Evolutionary conservation across 2,797 vertebrate species (phyloP).

Genomic region (Poecilia wingei): DNA sequence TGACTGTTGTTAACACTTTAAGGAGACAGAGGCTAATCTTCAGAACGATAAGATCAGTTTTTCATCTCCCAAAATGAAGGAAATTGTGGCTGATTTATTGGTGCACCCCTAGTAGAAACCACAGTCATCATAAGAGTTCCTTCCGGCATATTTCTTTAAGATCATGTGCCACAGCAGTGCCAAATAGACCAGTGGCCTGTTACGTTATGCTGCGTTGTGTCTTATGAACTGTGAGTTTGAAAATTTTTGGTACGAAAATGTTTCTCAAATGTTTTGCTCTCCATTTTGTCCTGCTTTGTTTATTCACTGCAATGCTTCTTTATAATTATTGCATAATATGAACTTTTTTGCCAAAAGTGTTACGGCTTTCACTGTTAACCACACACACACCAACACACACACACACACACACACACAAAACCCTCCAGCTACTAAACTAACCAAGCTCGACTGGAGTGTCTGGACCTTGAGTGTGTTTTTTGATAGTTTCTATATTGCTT

Average conservation of each 20-base stretch:
- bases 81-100: neutral
- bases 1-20: neutral
- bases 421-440: slow-evolving; percentile 38
- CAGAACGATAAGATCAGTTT: neutral
- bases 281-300: slow-evolving; percentile 10
- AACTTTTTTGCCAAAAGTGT: slow-evolving; percentile 73
- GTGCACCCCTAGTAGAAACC: neutral
- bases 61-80: neutral
- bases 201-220: slow-evolving; percentile 14
- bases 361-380: slow-evolving; percentile 71
- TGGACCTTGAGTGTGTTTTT: slow-evolving; percentile 45
- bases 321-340: slow-evolving; percentile 48
- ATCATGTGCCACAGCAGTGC: slow-evolving; percentile 51
- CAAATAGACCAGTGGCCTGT: slow-evolving; percentile 37
- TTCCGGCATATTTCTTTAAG: neutral
- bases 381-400: slow-evolving; percentile 9
- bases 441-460: slow-evolving; percentile 35
- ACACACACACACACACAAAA: slow-evolving; percentile 10
- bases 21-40: neutral
- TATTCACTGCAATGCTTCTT: slow-evolving; percentile 20
- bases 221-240: neutral
- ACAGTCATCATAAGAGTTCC: neutral
- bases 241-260: slow-evolving; percentile 23
- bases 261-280: slow-evolving; percentile 23
- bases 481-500: slow-evolving; percentile 33